Base-by-base conservation (phyloP, 2,888 invertebrate genomes). In the Brachyptera risi region DNA sequence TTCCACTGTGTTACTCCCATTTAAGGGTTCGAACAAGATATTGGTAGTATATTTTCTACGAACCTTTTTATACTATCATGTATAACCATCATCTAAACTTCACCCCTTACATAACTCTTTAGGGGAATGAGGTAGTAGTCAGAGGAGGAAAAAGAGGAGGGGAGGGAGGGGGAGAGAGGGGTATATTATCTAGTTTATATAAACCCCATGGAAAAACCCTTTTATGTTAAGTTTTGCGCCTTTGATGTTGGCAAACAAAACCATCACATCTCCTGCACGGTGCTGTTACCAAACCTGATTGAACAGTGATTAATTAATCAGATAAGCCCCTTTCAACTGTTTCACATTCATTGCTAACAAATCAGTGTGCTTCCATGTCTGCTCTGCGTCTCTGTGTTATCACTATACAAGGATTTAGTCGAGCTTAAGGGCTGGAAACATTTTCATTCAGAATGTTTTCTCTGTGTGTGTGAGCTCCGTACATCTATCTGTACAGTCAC, bases 301-400 rank as follows among this genome's bases (percentile, higher is more conserved):
- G 65, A 62, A 64, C 64, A 50, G 59, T 59, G 65, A 64, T 65
- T 65, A 65, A 65, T 65, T 65, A 65, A 65, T 65, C 65, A 65
- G 65, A 65, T 65, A 65, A 65, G 61, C 64, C 44, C n/a, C 59
- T 65, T 63, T 61, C 63, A 61, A 58, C 60, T 59, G 62, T 64
- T 63, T 60, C 60, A 37, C 37, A 37, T 37, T 54, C 54, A 54
- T 54, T 31, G 54, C 35, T 21, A 35, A 51, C 47, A 47, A 47
- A 47, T 47, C 47, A 24, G n/a, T n/a, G n/a, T n/a, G n/a, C 21
- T 19, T 3, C 47, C 24, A 21, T 47, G 47, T 24, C 24, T 24
- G 13, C 44, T 11, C 24, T 21, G 23, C 4, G 2, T 54, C 23
- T 17, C 37, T 35, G 54, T 37, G n/a, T 44, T n/a, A n/a, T n/a